A percentile compares a stretch with the other conserved stretches of the same genome.
These are phyloP conservation scores for Henricia sp. DNA, from an alignment of 53 echinoderm and acorn worm genomes.

Conservation along the genomic window DNA sequence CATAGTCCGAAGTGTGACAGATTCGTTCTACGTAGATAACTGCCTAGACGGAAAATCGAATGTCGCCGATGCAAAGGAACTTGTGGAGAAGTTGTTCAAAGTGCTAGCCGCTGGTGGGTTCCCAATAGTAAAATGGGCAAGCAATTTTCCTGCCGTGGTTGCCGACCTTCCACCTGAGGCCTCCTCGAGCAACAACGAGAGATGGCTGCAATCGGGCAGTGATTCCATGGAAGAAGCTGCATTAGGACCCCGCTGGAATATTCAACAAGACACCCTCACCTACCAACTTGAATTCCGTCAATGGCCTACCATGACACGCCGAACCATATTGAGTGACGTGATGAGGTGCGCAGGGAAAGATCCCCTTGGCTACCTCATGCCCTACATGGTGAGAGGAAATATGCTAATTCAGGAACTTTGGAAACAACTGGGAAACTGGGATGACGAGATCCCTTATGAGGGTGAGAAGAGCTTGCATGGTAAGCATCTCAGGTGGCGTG, in stretches of 20 bases:
- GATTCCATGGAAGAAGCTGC: conserved; percentile 26
- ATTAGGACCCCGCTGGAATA: conserved; percentile 36
- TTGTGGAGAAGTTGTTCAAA: neutral
- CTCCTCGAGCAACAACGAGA: neutral
- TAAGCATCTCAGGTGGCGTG: neutral
- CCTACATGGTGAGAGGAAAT: conserved; percentile 53
- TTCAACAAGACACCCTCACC: neutral
- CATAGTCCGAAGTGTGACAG: neutral
- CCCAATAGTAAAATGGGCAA: conserved; percentile 53
- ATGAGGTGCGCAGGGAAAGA: conserved; percentile 42
- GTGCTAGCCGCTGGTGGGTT: conserved; percentile 34
- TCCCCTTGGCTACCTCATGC: conserved; percentile 49
- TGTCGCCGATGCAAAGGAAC: neutral
- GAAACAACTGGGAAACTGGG: neutral
- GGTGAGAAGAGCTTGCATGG: neutral
- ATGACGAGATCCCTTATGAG: neutral
- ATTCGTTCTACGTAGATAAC: conserved; percentile 11
- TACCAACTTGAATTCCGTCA: conserved; percentile 15
- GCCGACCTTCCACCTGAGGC: neutral
- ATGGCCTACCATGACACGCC: conserved; percentile 20
- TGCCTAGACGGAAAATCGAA: conserved; percentile 16
- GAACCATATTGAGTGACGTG: conserved; percentile 14
- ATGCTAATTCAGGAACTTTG: conserved; percentile 20
- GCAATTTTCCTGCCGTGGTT: conserved; percentile 1
- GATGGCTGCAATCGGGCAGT: neutral